Percentiles rank a stretch among this genome's conserved stretches.
Conservation (phyloP, 2,113 vertebrate species). For the Anguilla japonica region DNA sequence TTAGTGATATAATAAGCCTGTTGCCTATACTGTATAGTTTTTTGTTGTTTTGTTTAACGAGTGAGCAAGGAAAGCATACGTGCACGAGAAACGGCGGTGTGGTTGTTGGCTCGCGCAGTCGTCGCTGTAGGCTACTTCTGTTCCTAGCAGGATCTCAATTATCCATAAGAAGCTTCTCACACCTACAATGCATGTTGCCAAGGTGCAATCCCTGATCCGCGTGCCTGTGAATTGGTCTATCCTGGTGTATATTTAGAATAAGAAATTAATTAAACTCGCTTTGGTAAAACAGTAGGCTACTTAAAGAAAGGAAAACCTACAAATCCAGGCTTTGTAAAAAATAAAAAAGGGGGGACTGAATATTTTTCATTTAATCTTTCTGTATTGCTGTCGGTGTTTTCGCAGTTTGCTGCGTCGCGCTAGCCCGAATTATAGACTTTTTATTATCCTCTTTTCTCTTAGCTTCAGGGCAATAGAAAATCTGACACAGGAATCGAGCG, state of each 20-base stretch:
- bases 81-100: background rate
- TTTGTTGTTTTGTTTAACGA: background rate
- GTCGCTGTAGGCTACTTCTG: background rate
- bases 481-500: background rate
- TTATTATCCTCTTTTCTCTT: background rate
- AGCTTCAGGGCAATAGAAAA: background rate
- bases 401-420: background rate
- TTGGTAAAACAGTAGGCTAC: background rate
- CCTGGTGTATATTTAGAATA: background rate
- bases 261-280: background rate
- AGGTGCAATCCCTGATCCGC: background rate
- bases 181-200: background rate
- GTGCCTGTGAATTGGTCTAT: background rate
- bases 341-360: background rate
- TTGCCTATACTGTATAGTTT: background rate
- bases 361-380: background rate
- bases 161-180: conserved; percentile 35
- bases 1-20: background rate
- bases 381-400: background rate
- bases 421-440: background rate
- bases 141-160: conserved; percentile 18
- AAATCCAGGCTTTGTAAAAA: background rate
- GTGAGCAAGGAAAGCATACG: background rate
- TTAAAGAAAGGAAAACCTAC: background rate
- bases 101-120: background rate